Evolutionary conservation across 2,888 invertebrate genomes (phyloP), one percentile per base, ranked within the genome.

Genomic region (Nomada ferruginata): DNA sequence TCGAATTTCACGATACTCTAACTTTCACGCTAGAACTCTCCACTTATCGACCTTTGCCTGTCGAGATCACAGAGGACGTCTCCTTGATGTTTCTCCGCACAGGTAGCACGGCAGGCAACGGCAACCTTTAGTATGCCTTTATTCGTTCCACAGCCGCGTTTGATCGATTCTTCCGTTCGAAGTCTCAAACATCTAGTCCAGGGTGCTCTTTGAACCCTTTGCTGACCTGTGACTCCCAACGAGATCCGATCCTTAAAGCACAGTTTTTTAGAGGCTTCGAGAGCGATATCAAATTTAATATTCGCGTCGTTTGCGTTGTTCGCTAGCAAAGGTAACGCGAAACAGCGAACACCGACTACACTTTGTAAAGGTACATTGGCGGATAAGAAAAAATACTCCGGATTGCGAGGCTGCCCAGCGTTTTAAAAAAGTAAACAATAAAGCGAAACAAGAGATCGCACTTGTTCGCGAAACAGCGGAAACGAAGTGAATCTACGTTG

Each of bases 21-120:
- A 75, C 76, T 78, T 76, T 73, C 75, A 18, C 50, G 63, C 60
- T 5, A n/a, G 0, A 59, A 18, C 13, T 63, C 53, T 50, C 64
- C 80, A 60, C 20, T 20, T 64, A 87, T 82, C 85, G 83, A 75
- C 73, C 76, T 78, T 79, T 76, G 83, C 81, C 69, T 1, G 69
- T 13, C 71, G 50, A 80, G 87, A 89, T 88, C 87, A 88, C 87
- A 88, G 87, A 69, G 83, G 72, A 57, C 72, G 69, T 79, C 72
- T 82, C 78, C 86, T 86, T 82, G 83, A 85, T 85, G 88, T 88
- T 82, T 66, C 80, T 63, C 57, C 13, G 64, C 18, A 44, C 57
- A 57, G 75, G 59, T n/a, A 7, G 47, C 47, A 84, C 73, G 82
- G 86, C 23, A 23, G 79, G 59, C 71, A 75, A 73, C 60, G 65